phyloP scores from a whole-genome alignment of 30 jellyfish, hydroid and myxozoan genomes.

The Clytia hemisphaerica region DNA sequence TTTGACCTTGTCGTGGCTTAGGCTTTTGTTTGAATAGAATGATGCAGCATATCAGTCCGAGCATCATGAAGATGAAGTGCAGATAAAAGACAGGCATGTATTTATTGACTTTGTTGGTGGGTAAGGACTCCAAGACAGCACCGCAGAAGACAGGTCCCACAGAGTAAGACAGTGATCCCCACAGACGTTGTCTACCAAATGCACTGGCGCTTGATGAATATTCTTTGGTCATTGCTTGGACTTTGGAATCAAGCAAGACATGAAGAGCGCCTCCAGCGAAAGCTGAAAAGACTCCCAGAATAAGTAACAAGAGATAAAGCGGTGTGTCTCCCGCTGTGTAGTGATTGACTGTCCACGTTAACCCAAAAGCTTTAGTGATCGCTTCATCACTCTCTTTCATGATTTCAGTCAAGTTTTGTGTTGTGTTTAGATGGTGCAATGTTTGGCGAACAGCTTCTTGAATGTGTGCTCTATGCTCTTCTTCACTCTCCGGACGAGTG shows the following conservation, averaged over 20 bases:
- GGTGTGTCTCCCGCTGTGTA: slow-evolving; percentile 16
- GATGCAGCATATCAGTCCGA: background rate
- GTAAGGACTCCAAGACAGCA: background rate
- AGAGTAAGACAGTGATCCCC: slow-evolving; percentile 36
- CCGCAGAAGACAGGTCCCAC: slow-evolving; percentile 8
- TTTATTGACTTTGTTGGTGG: background rate
- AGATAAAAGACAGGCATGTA: slow-evolving; percentile 11
- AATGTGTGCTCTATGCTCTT: background rate
- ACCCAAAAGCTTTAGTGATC: slow-evolving; percentile 3
- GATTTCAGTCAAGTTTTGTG: background rate
- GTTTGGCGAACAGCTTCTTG: background rate
- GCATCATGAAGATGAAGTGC: background rate
- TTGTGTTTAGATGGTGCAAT: no score
- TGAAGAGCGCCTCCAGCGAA: slow-evolving; percentile 23
- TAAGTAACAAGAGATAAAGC: slow-evolving; percentile 6
- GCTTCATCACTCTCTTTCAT: background rate
- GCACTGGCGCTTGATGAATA: background rate
- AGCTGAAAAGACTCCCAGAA: slow-evolving; percentile 17
- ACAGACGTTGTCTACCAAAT: slow-evolving; percentile 27
- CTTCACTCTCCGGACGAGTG: background rate
- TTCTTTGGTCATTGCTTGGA: background rate
- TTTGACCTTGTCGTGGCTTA: background rate
- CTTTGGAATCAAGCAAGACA: slow-evolving; percentile 3
- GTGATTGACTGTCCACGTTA: slow-evolving; percentile 2
- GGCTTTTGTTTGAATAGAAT: slow-evolving; percentile 6